Conservation (phyloP, 2,113 vertebrate species). For the Heterochromis multidens region DNA sequence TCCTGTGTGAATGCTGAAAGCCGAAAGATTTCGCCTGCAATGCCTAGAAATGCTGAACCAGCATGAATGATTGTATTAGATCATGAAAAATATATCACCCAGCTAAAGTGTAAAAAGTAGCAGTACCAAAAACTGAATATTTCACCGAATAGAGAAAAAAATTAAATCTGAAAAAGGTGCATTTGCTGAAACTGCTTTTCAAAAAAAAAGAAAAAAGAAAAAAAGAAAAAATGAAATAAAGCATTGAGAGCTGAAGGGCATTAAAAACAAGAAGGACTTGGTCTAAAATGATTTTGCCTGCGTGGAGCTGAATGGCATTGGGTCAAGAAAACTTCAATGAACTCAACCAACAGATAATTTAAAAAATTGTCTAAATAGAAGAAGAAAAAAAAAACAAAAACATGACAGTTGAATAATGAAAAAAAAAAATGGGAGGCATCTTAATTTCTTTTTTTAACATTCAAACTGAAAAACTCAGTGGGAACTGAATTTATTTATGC, state of each 20-base stretch:
- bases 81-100: too few species aligned
- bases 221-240: background rate
- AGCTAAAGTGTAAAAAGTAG: background rate
- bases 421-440: too few species aligned
- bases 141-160: background rate
- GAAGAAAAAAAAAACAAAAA: too few species aligned
- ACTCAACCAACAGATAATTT: background rate
- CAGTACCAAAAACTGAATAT: background rate
- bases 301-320: background rate
- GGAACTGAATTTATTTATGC: too few species aligned
- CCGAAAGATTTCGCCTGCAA: too few species aligned
- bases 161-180: background rate
- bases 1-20: too few species aligned
- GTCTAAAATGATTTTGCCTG: background rate
- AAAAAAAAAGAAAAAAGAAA: too few species aligned
- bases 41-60: too few species aligned
- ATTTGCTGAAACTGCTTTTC: background rate
- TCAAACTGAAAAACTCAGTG: too few species aligned
- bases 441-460: too few species aligned
- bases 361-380: background rate
- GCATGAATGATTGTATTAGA: too few species aligned
- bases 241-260: background rate
- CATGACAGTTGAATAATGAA: too few species aligned
- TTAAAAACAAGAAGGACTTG: background rate
- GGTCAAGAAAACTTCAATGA: background rate